Evolutionary conservation across 2,888 invertebrate species (phyloP), one percentile per base, ranked within the genome.

Genomic region (Eupeodes luniger): DNA sequence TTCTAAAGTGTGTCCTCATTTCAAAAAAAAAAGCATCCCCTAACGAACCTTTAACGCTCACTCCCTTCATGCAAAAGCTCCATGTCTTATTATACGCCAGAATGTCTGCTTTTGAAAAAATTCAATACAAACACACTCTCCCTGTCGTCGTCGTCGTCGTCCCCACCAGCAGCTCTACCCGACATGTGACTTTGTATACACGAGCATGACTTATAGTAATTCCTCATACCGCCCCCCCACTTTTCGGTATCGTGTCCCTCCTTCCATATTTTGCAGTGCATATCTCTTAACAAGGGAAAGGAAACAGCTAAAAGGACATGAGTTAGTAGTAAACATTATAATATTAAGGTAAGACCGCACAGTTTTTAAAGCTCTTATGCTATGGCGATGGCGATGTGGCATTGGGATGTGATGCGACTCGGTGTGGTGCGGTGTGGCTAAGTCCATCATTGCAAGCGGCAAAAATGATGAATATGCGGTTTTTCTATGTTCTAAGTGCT

Each of bases 221-320:
- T 72, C 44, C 47, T 44, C 57, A 40, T 27, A 5, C 16, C 36
- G 16, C 53, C 51, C n/a, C 16, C 40, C 27, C 11, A 53, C 6
- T n/a, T 19, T 2, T 36, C 10, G 4, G 5, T 14, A 51, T 12
- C 51, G 12, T 14, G 2, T n/a, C 53, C 7, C n/a, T 14, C 2
- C 27, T 27, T 27, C 27, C 2, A 2, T 27, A 27, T 27, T 27
- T 27, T 27, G 27, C 27, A 27, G 27, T 27, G 27, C 62, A 11
- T 57, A 27, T 57, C 40, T 11, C 1, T 19, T 2, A 64, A 16
- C 47, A 34, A 27, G 27, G 6, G 16, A 16, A 19, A 57, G 49
- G 47, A 49, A 79, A 61, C 67, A 49, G 77, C 64, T 66, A 84
- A 72, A 84, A 84, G 78, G 59, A 67, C 78, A 62, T 12, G 5